A percentile compares a stretch with the other conserved stretches of the same genome.
These are phyloP conservation scores for Agrochola circellaris DNA, from an alignment of 2,888 invertebrate genomes.

Conservation along the genomic window DNA sequence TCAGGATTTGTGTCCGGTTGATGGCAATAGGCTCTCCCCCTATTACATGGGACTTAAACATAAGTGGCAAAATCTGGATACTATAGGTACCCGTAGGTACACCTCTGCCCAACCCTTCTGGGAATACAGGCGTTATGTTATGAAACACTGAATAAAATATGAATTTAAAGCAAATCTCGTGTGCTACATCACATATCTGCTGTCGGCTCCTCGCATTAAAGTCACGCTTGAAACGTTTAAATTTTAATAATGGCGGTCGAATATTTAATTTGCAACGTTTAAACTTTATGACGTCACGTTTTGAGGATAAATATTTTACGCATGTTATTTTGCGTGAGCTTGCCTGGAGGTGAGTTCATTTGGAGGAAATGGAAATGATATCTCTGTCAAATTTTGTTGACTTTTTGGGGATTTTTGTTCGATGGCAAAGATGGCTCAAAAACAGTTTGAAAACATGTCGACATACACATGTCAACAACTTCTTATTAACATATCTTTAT, in stretches of 20 bases:
- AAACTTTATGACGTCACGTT: conserved; percentile 64
- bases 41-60: not conserved
- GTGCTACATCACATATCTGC: conserved; percentile 45
- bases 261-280: conserved; percentile 60
- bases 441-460: too few relatives aligned
- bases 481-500: too few relatives aligned
- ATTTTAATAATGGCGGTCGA: conserved; percentile 55
- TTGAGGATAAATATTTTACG: conserved; percentile 53
- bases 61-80: not conserved
- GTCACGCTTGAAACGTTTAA: conserved; percentile 53
- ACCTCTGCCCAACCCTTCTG: not conserved
- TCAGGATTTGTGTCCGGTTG: not conserved
- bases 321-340: conserved; percentile 44
- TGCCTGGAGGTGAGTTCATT: conserved; percentile 32
- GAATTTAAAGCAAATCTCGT: conserved; percentile 43
- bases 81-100: not conserved
- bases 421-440: not conserved
- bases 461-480: too few relatives aligned
- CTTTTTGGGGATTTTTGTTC: not conserved
- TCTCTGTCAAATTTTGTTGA: not conserved
- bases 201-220: conserved; percentile 43
- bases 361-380: conserved; percentile 26
- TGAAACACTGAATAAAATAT: conserved; percentile 16
- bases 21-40: not conserved
- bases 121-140: not conserved